A percentile compares a stretch with the other conserved stretches of the same genome.
These are phyloP conservation scores for Poicephalus gulielmi DNA, from an alignment of 2,113 vertebrate species.

Conservation along the genomic window DNA sequence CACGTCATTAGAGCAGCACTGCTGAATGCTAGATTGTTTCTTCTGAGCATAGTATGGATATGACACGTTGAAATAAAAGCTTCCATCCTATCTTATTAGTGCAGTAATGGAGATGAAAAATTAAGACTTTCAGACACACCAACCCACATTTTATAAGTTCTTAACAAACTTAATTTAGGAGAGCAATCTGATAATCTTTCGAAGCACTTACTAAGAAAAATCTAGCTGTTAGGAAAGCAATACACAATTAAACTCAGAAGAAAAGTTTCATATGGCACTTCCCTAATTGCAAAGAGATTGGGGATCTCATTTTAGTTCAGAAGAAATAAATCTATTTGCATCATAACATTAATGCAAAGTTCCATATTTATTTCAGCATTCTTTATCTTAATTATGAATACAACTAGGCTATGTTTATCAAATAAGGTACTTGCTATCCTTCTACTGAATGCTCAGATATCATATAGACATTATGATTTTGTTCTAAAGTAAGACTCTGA, in stretches of 20 bases:
- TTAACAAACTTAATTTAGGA: constrained; percentile 49
- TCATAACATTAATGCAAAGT: background rate
- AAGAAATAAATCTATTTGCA: constrained; percentile 5
- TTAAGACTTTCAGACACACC: background rate
- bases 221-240: background rate
- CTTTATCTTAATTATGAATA: constrained; percentile 19
- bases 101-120: constrained; percentile 31
- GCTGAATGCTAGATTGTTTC: background rate
- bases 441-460: background rate
- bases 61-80: background rate
- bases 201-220: constrained; percentile 39
- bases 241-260: background rate
- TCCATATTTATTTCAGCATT: background rate
- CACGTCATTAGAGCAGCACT: background rate
- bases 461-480: background rate
- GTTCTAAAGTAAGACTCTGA: background rate
- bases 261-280: background rate
- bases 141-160: background rate
- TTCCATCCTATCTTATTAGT: background rate
- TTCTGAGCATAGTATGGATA: background rate
- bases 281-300: background rate
- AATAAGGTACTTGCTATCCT: constrained; percentile 40
- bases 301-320: constrained; percentile 10
- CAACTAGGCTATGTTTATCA: constrained; percentile 22
- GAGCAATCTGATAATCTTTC: constrained; percentile 24